Conservation (phyloP, 1,140 invertebrate species). For the Arctopsyche grandis region DNA sequence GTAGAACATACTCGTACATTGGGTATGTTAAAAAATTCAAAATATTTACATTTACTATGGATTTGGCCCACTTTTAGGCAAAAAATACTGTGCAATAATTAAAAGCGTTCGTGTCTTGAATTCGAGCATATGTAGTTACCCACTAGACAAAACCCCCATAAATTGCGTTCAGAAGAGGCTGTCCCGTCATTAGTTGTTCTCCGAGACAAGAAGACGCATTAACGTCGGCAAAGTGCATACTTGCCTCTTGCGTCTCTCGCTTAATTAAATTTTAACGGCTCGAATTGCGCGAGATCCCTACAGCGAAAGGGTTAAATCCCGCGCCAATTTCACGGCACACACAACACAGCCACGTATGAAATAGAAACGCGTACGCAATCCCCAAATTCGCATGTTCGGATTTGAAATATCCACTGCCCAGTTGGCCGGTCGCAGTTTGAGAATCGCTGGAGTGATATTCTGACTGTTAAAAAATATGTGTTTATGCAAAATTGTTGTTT, state of each 20-base stretch:
- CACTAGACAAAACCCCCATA: conserved; percentile 23
- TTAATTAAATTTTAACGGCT: conserved; percentile 46
- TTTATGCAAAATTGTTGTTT: conserved; percentile 20
- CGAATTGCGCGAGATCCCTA: conserved; percentile 11
- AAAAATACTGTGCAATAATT: not conserved
- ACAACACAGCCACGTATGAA: not conserved
- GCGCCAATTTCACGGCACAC: not conserved
- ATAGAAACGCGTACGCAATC: no score
- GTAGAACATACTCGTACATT: no score
- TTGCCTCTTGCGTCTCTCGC: conserved; percentile 15
- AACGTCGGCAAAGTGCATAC: conserved; percentile 34
- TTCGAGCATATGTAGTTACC: not conserved
- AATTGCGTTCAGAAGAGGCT: conserved; percentile 34
- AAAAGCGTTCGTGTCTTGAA: not conserved
- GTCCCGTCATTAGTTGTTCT: conserved; percentile 40
- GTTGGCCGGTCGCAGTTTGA: not conserved
- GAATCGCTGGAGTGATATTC: not conserved
- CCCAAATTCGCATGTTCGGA: no score
- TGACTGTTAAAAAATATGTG: not conserved
- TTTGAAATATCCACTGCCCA: no score
- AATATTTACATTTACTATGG: no score
- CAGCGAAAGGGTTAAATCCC: conserved; percentile 1
- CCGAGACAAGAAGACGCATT: conserved; percentile 38
- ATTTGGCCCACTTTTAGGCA: no score
- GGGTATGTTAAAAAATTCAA: no score